These are phyloP conservation scores for Motacilla alba DNA, from an alignment of 2,113 vertebrate genomes.

Conservation along the genomic window DNA sequence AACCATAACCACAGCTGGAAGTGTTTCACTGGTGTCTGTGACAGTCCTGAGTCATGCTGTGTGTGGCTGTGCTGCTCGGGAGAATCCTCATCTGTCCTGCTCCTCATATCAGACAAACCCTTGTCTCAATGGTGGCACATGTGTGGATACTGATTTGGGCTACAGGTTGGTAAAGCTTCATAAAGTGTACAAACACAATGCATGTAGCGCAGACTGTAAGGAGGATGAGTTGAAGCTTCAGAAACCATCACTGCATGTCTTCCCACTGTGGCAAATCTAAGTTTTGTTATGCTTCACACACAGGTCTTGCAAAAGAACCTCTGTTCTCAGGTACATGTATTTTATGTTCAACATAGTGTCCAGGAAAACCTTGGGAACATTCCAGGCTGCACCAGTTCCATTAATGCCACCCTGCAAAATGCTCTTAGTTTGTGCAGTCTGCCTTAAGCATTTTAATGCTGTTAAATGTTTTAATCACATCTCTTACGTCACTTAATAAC, in stretches of 20 bases:
- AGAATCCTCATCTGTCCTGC: conserved; percentile 75
- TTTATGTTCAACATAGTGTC: not conserved
- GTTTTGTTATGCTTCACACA: not conserved
- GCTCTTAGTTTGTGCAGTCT: not conserved
- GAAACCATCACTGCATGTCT: not conserved
- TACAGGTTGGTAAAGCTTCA: conserved; percentile 76
- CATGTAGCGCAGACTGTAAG: not conserved
- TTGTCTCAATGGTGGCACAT: conserved; percentile 85
- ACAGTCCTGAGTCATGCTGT: conserved; percentile 55
- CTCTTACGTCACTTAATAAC: not conserved
- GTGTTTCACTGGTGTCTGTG: conserved; percentile 79
- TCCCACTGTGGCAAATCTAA: not conserved
- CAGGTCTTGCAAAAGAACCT: not conserved
- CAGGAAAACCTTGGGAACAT: not conserved
- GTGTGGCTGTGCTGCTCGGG: conserved; percentile 80
- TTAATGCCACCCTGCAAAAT: not conserved
- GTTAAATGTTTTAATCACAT: not conserved
- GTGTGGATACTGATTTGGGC: conserved; percentile 79
- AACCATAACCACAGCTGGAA: conserved; percentile 70
- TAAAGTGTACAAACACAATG: not conserved
- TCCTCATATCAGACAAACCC: conserved; percentile 78
- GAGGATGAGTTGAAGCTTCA: not conserved
- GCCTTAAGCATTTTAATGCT: not conserved
- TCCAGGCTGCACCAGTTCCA: not conserved
- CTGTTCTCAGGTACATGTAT: not conserved